Evolutionary conservation across 2,113 vertebrate genomes (phyloP).

Genomic region (Oryzias curvinotus): DNA sequence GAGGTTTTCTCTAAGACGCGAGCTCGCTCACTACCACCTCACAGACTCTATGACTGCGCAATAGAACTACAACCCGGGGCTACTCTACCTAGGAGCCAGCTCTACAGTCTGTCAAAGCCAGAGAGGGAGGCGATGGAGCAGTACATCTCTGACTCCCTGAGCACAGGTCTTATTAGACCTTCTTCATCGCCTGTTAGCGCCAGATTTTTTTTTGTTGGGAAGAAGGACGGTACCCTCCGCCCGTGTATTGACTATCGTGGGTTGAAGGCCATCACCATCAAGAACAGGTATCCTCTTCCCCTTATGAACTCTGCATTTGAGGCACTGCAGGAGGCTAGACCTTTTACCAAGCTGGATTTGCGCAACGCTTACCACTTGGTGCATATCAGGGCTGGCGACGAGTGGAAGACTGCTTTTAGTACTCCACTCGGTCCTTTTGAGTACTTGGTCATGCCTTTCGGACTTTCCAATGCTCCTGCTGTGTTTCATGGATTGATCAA

Average conservation of each 20-base stretch:
- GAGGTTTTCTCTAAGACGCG: too few species aligned
- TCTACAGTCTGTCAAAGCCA: too few species aligned
- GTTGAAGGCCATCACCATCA: neutral
- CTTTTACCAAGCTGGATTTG: neutral
- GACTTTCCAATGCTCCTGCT: neutral
- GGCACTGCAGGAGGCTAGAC: fast-evolving
- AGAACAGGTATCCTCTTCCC: neutral
- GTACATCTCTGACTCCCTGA: too few species aligned
- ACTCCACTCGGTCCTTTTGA: neutral
- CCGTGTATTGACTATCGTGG: neutral
- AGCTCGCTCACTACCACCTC: too few species aligned
- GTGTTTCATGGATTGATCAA: neutral
- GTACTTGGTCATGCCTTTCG: neutral
- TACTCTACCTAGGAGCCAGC: too few species aligned
- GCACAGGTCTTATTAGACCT: too few species aligned
- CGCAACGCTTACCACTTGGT: neutral
- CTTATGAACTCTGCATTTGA: neutral
- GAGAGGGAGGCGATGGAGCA: too few species aligned
- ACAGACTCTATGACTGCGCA: too few species aligned
- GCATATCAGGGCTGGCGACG: neutral
- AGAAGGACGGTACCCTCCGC: neutral
- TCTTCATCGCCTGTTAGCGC: too few species aligned
- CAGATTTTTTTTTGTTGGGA: neutral
- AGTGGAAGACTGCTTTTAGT: neutral
- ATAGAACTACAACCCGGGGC: too few species aligned